Evolutionary conservation across 2,888 invertebrate genomes (phyloP).

Genomic region (Balanococcus diminutus): DNA sequence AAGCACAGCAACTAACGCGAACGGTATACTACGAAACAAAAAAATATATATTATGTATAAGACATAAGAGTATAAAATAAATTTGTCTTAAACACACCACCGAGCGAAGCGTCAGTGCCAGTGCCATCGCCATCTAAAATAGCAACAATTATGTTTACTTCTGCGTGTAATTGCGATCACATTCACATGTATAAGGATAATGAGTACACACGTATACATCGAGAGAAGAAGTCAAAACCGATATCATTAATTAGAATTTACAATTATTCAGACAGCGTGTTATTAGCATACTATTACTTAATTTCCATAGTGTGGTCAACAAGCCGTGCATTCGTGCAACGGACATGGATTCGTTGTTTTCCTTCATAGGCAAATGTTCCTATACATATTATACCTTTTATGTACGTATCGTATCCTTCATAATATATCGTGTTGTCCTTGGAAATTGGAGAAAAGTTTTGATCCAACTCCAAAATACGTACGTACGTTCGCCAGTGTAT

Average conservation of each 20-base stretch:
- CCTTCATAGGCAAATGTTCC: background rate
- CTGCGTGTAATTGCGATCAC: constrained; percentile 51
- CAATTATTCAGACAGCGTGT: constrained; percentile 51
- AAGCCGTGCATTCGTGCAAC: constrained; percentile 48
- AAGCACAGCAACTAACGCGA: background rate
- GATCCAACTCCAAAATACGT: background rate
- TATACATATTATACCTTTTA: background rate
- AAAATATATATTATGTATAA: no score
- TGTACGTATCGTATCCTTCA: background rate
- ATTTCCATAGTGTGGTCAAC: constrained; percentile 54
- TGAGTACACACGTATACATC: constrained; percentile 1
- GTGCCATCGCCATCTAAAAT: constrained; percentile 7
- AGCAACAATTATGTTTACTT: constrained; percentile 48
- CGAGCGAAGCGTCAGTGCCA: no score
- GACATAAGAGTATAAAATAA: constrained; percentile 32
- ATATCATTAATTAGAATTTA: constrained; percentile 55
- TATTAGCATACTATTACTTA: constrained; percentile 53
- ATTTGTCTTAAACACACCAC: constrained; percentile 46
- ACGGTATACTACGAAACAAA: constrained; percentile 15
- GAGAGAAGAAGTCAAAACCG: constrained; percentile 29
- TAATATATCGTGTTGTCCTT: constrained; percentile 20
- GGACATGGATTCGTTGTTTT: constrained; percentile 25
- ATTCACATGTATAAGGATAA: constrained; percentile 5
- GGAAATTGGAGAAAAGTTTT: background rate
- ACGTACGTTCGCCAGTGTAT: background rate